Conservation (phyloP, 2,888 invertebrate species). For the Limenitis arthemis region DNA sequence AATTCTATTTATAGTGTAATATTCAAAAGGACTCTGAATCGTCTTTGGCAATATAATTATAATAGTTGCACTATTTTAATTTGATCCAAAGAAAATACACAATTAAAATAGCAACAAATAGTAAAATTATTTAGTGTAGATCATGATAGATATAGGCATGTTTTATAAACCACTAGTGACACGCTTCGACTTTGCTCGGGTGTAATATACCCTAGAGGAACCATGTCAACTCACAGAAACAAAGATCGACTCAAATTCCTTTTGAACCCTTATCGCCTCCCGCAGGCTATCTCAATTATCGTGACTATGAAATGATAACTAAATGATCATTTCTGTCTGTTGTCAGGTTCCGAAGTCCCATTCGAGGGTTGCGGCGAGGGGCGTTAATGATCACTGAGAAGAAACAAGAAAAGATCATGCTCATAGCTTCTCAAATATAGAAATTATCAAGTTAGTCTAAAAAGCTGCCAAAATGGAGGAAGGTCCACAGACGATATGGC, state of each 20-base stretch:
- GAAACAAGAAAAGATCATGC: slow-evolving; percentile 39
- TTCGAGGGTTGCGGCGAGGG: slow-evolving; percentile 50
- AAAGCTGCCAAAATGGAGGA: slow-evolving; percentile 56
- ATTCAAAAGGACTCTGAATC: slow-evolving; percentile 72
- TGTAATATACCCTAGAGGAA: too few relatives aligned
- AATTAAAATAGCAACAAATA: too few relatives aligned
- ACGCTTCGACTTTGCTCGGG: too few relatives aligned
- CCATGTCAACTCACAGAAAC: slow-evolving; percentile 69
- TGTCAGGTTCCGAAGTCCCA: slow-evolving; percentile 73
- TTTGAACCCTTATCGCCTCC: slow-evolving; percentile 51
- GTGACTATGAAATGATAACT: slow-evolving; percentile 59
- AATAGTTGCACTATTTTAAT: too few relatives aligned
- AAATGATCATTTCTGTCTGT: slow-evolving; percentile 73
- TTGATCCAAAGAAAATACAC: too few relatives aligned
- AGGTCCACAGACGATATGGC: slow-evolving; percentile 66
- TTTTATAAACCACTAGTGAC: too few relatives aligned
- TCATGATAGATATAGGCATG: too few relatives aligned
- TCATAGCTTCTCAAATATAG: slow-evolving; percentile 36
- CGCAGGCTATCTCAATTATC: slow-evolving; percentile 20
- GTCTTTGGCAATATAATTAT: slow-evolving; percentile 47
- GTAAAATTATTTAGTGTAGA: too few relatives aligned
- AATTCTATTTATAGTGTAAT: slow-evolving; percentile 35
- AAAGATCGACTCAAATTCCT: slow-evolving; percentile 72
- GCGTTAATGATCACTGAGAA: slow-evolving; percentile 44
- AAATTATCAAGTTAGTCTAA: slow-evolving; percentile 25